Evolutionary conservation across 1,140 invertebrate species (phyloP).

Genomic region (Metaphire vulgaris): DNA sequence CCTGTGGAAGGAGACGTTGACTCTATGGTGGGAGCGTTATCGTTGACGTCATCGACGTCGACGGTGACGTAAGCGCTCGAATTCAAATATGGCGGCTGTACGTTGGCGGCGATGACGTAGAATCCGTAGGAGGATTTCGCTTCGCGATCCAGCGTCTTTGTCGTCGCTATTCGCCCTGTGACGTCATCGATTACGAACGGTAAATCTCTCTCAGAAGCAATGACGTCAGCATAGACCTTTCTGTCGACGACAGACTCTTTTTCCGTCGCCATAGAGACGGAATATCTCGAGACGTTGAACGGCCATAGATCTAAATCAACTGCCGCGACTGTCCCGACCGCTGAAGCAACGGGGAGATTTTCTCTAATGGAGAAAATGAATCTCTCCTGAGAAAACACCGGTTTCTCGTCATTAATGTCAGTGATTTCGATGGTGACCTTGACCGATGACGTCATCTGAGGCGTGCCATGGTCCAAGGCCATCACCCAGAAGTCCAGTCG

Average conservation of each 20-base stretch:
- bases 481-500: constrained; percentile 18
- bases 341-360: constrained; percentile 52
- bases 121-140: constrained; percentile 11
- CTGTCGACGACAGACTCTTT: too few species aligned
- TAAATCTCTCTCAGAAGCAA: not conserved
- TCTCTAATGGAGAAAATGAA: constrained; percentile 23
- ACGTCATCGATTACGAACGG: constrained; percentile 5
- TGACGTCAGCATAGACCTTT: not conserved
- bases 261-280: not conserved
- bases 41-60: constrained; percentile 23
- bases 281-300: not conserved
- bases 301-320: constrained; percentile 9
- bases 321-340: constrained; percentile 22
- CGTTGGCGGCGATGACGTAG: constrained; percentile 19
- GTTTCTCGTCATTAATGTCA: constrained; percentile 28
- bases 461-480: constrained; percentile 18
- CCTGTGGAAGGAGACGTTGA: not conserved
- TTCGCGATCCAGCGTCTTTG: constrained; percentile 25
- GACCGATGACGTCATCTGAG: constrained; percentile 7
- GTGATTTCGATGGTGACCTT: constrained; percentile 13
- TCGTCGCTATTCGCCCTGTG: constrained; percentile 16
- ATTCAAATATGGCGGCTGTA: constrained; percentile 41
- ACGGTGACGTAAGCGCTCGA: constrained; percentile 16
- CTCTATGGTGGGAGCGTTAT: constrained; percentile 25
- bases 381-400: constrained; percentile 13